Percentiles rank a stretch among this genome's conserved stretches.
Evolutionary conservation across 1,140 invertebrate species (phyloP).

Genomic region (Drosophila lacertosa): DNA sequence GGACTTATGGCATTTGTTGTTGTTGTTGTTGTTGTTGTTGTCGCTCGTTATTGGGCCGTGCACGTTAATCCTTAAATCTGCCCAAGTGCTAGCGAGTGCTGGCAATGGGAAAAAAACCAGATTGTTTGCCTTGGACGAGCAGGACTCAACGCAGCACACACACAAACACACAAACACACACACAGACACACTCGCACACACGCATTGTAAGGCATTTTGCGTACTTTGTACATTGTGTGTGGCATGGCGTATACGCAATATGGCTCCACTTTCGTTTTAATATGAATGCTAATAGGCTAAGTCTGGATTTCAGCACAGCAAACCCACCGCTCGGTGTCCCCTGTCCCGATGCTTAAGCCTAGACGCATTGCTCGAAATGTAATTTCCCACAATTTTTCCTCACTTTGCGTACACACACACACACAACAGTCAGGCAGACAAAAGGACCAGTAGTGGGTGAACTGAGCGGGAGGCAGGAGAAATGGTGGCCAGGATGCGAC

Average conservation of each 20-base stretch:
- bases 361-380: conserved; percentile 60
- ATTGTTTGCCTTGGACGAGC: conserved; percentile 55
- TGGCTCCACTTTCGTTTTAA: conserved; percentile 82
- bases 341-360: conserved; percentile 10
- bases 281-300: conserved; percentile 83
- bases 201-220: conserved; percentile 27
- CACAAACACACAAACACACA: conserved; percentile 31
- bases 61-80: conserved; percentile 80
- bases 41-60: conserved; percentile 45
- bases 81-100: conserved; percentile 64
- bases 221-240: conserved; percentile 33
- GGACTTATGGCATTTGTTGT: conserved; percentile 56
- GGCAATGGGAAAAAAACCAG: conserved; percentile 46
- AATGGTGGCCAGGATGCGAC: conserved; percentile 24
- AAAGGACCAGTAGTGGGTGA: conserved; percentile 32
- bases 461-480: conserved; percentile 17
- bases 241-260: conserved; percentile 73
- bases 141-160: conserved; percentile 27
- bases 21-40: conserved; percentile 28
- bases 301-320: conserved; percentile 71
- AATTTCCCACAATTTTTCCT: conserved; percentile 82
- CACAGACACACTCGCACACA: conserved; percentile 22
- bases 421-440: conserved; percentile 48
- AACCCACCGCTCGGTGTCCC: neutral
- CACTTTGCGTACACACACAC: conserved; percentile 74